phyloP scores from a whole-genome alignment of 1,140 invertebrate genomes.

The Drosophila rufa region DNA sequence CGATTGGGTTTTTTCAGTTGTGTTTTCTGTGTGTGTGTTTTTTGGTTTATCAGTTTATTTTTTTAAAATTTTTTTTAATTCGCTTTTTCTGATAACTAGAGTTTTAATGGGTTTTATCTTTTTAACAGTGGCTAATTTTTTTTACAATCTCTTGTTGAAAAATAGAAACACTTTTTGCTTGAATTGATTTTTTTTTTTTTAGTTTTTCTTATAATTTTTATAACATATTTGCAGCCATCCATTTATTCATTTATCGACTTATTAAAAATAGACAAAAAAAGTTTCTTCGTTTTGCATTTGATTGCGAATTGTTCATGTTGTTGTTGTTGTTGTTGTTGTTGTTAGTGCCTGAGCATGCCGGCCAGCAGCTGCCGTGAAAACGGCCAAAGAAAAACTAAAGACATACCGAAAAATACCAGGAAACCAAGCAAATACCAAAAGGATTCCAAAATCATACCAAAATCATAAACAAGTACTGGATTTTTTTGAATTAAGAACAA shows the following conservation, averaged over 20 bases:
- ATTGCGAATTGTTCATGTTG: slow-evolving; percentile 44
- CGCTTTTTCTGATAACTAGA: slow-evolving; percentile 41
- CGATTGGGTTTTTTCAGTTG: slow-evolving; percentile 11
- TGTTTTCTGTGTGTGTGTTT: slow-evolving; percentile 2
- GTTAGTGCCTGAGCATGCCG: slow-evolving; percentile 35
- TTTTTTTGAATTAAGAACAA: slow-evolving; percentile 56
- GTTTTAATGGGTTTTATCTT: slow-evolving; percentile 18
- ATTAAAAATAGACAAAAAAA: slow-evolving; percentile 52
- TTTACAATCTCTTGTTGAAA: slow-evolving; percentile 64
- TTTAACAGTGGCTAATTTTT: slow-evolving; percentile 50
- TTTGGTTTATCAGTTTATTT: not conserved
- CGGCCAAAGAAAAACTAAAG: slow-evolving; percentile 3
- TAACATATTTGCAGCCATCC: slow-evolving; percentile 29
- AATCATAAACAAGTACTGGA: slow-evolving; percentile 25
- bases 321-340: slow-evolving; percentile 33
- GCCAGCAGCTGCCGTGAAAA: slow-evolving; percentile 30
- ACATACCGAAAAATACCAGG: not conserved
- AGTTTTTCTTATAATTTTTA: slow-evolving; percentile 24
- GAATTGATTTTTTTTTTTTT: slow-evolving; percentile 22
- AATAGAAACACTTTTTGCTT: slow-evolving; percentile 67
- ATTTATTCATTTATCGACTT: slow-evolving; percentile 1
- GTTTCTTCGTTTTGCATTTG: slow-evolving; percentile 37
- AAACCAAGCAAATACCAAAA: slow-evolving; percentile 21
- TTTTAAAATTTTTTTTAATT: slow-evolving; percentile 3
- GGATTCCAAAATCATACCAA: slow-evolving; percentile 26